Evolutionary conservation across 2,797 vertebrate species (phyloP).

Genomic region (Discoglossus pictus): DNA sequence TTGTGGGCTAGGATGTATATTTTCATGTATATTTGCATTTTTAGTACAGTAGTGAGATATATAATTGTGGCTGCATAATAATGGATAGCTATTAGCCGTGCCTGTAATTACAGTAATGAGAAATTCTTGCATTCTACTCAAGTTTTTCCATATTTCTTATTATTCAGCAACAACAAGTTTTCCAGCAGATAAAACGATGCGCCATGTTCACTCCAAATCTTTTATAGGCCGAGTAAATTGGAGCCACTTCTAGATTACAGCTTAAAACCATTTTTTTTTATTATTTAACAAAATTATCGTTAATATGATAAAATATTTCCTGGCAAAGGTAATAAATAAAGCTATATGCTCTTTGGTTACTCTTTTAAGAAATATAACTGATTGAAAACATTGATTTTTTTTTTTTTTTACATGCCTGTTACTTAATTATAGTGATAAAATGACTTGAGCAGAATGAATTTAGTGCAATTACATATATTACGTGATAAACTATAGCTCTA

Average conservation of each 20-base stretch:
- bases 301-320: slow-evolving; percentile 4
- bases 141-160: slow-evolving; percentile 5
- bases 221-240: background rate
- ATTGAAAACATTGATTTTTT: slow-evolving; percentile 40
- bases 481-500: slow-evolving; percentile 48
- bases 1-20: slow-evolving; percentile 2
- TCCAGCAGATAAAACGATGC: slow-evolving; percentile 16
- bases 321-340: background rate
- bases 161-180: slow-evolving; percentile 21
- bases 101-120: slow-evolving; percentile 39
- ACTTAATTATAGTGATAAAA: slow-evolving; percentile 51
- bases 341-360: background rate
- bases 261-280: background rate
- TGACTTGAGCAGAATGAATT: slow-evolving; percentile 48
- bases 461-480: slow-evolving; percentile 56
- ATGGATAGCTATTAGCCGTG: slow-evolving; percentile 44
- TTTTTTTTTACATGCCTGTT: background rate
- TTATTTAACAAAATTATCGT: background rate
- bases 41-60: slow-evolving; percentile 45
- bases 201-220: background rate
- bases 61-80: slow-evolving; percentile 41
- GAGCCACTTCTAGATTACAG: background rate
- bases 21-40: slow-evolving; percentile 31
- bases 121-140: slow-evolving; percentile 25
- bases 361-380: slow-evolving; percentile 16